Conservation (phyloP, 1,140 invertebrate genomes). For the Pseudomyrmex concolor region DNA sequence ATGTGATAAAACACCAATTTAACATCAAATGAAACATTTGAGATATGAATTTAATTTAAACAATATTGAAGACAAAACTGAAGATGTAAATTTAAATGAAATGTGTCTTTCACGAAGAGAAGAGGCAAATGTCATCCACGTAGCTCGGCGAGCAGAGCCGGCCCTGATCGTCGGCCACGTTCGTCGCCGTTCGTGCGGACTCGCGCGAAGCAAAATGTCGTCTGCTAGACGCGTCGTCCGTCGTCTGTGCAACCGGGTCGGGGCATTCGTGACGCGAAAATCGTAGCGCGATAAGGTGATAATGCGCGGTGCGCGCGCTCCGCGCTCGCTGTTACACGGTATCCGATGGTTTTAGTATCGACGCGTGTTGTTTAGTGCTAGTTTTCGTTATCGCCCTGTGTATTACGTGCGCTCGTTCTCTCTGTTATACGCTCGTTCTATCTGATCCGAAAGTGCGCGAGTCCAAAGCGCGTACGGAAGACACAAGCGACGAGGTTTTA, state of each 20-base stretch:
- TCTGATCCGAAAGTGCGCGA: slow-evolving; percentile 2
- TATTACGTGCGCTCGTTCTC: background rate
- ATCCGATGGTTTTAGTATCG: background rate
- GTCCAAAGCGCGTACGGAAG: background rate
- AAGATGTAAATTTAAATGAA: background rate
- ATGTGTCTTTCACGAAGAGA: background rate
- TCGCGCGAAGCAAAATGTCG: slow-evolving; percentile 79
- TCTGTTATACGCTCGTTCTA: background rate
- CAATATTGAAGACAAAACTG: too few relatives aligned
- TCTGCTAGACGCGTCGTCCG: slow-evolving; percentile 80
- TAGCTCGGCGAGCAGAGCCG: background rate
- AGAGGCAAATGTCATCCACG: background rate
- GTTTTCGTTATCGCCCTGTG: background rate
- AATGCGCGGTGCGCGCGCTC: slow-evolving; percentile 53
- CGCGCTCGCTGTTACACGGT: slow-evolving; percentile 53
- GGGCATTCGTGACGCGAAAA: slow-evolving; percentile 74
- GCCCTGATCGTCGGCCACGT: slow-evolving; percentile 51
- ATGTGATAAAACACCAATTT: too few relatives aligned
- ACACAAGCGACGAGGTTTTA: background rate
- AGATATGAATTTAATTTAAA: too few relatives aligned
- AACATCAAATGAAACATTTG: too few relatives aligned
- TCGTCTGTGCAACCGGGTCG: slow-evolving; percentile 71
- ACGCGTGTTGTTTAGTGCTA: background rate
- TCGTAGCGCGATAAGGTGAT: slow-evolving; percentile 74
- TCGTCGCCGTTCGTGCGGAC: slow-evolving; percentile 61